Conservation (phyloP, 64 coral and sea anemone genomes). For the Trachythela sp. region DNA sequence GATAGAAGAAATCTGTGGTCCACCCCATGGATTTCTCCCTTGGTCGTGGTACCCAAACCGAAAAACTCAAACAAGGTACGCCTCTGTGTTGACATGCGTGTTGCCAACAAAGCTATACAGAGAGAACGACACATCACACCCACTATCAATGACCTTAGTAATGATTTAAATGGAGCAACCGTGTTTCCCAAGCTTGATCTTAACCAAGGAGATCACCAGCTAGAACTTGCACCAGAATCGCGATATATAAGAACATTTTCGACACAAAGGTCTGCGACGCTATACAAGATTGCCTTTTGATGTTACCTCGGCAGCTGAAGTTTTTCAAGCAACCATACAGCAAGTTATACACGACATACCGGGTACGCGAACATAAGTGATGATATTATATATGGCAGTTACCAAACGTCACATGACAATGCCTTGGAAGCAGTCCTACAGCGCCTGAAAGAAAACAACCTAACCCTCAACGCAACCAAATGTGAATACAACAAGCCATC, state of each 20-base stretch:
- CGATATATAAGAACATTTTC: too few relatives aligned
- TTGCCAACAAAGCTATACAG: slow-evolving; percentile 9
- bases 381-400: not conserved
- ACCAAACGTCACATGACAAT: too few relatives aligned
- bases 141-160: slow-evolving; percentile 11
- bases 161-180: slow-evolving; percentile 1
- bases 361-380: not conserved
- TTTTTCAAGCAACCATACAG: not conserved
- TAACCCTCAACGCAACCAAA: too few relatives aligned
- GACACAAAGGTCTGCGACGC: not conserved
- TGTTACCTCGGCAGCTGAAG: not conserved
- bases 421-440: too few relatives aligned
- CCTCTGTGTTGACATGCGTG: too few relatives aligned
- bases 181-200: slow-evolving; percentile 31
- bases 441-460: too few relatives aligned
- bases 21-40: not conserved
- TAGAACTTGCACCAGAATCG: slow-evolving; percentile 26
- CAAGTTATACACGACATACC: not conserved
- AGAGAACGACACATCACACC: slow-evolving; percentile 16
- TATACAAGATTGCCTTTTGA: slow-evolving; percentile 19
- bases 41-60: not conserved
- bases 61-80: slow-evolving; percentile 7
- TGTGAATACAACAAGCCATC: too few relatives aligned
- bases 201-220: slow-evolving; percentile 16
- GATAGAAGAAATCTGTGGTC: too few relatives aligned